A percentile compares a stretch with the other conserved stretches of the same genome.
These are phyloP conservation scores for Nannoperca obscura DNA, from an alignment of 2,797 vertebrate genomes.

Conservation along the genomic window DNA sequence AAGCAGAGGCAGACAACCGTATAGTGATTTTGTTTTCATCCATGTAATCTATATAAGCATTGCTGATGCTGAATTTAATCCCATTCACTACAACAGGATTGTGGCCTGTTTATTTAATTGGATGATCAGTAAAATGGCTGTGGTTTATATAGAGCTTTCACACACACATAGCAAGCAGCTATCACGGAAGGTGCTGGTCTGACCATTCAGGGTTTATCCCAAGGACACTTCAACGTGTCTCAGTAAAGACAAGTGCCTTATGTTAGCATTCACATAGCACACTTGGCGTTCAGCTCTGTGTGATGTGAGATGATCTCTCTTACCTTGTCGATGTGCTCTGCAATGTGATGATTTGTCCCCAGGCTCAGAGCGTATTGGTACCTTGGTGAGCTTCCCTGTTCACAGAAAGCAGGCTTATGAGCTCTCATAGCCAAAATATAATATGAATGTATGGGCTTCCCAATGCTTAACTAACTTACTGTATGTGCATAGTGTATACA, in stretches of 20 bases:
- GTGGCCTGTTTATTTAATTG: neutral
- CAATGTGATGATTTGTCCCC: slow-evolving; percentile 16
- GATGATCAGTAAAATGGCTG: neutral
- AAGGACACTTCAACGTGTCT: too few species aligned
- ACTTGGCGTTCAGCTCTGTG: neutral
- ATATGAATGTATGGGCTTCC: neutral
- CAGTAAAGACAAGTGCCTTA: too few species aligned
- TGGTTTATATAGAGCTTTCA: neutral
- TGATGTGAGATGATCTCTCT: slow-evolving; percentile 31
- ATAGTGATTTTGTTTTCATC: neutral
- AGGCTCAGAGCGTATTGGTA: slow-evolving; percentile 15
- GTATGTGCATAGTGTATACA: neutral
- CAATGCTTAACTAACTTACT: neutral
- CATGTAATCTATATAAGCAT: neutral
- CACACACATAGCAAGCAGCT: neutral
- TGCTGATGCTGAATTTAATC: neutral
- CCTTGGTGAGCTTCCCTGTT: slow-evolving; percentile 49
- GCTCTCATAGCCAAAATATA: neutral
- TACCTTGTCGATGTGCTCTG: slow-evolving; percentile 68
- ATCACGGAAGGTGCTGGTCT: neutral
- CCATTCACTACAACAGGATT: neutral
- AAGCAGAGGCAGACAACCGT: neutral
- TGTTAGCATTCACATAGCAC: too few species aligned
- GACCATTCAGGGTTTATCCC: neutral
- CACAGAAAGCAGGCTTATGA: slow-evolving; percentile 25